Conservation (phyloP, 2,797 vertebrate genomes). For the Coregonus sp. region DNA sequence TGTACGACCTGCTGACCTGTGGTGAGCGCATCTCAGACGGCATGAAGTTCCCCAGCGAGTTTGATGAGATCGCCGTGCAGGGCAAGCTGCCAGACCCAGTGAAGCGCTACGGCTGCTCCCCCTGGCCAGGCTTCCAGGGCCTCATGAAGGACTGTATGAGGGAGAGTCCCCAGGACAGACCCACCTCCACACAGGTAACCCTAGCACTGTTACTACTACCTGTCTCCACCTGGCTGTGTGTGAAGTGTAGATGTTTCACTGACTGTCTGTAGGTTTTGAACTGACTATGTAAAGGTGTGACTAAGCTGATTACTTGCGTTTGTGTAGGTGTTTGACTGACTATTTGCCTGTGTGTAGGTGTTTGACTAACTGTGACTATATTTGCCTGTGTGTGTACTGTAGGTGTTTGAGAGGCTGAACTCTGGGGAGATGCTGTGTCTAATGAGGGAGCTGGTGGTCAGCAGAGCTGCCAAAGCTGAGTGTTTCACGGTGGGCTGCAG, state of each 20-base stretch:
- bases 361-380: not conserved
- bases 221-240: not conserved
- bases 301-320: not conserved
- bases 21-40: conserved; percentile 93
- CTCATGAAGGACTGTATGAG: conserved; percentile 92
- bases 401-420: conserved; percentile 91
- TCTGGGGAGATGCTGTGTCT: conserved; percentile 89
- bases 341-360: not conserved
- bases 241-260: not conserved
- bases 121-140: conserved; percentile 88
- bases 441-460: conserved; percentile 78
- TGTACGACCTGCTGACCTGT: conserved; percentile 93
- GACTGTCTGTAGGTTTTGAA: not conserved
- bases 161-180: conserved; percentile 88
- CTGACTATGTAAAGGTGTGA: not conserved
- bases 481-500: conserved; percentile 78
- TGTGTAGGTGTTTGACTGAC: conserved; percentile 78
- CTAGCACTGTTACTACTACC: not conserved
- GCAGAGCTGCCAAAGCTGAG: conserved; percentile 73
- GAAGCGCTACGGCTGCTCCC: conserved; percentile 86
- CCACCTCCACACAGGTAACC: conserved; percentile 88
- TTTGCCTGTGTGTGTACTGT: conserved; percentile 27
- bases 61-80: conserved; percentile 92
- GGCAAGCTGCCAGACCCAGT: conserved; percentile 95
- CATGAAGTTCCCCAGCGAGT: conserved; percentile 96